A percentile compares a stretch with the other conserved stretches of the same genome.
These are phyloP conservation scores for Pandion haliaetus DNA, from an alignment of 2,113 vertebrate genomes.

Conservation along the genomic window DNA sequence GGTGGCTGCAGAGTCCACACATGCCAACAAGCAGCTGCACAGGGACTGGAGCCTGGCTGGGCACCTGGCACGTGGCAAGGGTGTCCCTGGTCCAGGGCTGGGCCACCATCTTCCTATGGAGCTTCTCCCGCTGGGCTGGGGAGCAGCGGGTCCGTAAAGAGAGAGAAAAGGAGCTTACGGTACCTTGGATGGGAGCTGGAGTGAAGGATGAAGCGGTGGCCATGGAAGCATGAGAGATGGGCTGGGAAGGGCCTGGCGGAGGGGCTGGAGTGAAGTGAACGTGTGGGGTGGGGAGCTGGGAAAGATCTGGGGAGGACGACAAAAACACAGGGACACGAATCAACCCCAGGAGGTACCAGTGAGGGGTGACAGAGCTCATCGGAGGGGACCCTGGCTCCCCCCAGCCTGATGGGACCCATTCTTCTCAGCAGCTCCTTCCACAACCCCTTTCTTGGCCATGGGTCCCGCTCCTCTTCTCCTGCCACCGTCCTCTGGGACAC, in stretches of 20 bases:
- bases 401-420: not conserved
- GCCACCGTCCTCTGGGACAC: not conserved
- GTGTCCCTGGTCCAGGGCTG: not conserved
- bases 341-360: not conserved
- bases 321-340: conserved; percentile 20
- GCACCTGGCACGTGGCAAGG: not conserved
- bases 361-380: not conserved
- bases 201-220: conserved; percentile 60
- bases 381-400: not conserved
- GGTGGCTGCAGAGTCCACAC: not conserved
- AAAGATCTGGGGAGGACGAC: conserved; percentile 50
- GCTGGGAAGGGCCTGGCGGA: conserved; percentile 56
- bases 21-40: accelerated
- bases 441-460: not conserved
- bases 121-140: not conserved
- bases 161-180: conserved; percentile 56
- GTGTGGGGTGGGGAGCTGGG: conserved; percentile 58
- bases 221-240: conserved; percentile 62
- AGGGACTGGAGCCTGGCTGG: not conserved
- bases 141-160: not conserved
- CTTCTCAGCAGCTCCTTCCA: not conserved
- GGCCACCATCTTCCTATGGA: not conserved
- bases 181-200: conserved; percentile 62
- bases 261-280: conserved; percentile 56
- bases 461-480: not conserved